A percentile compares a stretch with the other conserved stretches of the same genome.
phyloP scores from a whole-genome alignment of 2,113 vertebrate species.

The Oreotrochilus melanogaster region DNA sequence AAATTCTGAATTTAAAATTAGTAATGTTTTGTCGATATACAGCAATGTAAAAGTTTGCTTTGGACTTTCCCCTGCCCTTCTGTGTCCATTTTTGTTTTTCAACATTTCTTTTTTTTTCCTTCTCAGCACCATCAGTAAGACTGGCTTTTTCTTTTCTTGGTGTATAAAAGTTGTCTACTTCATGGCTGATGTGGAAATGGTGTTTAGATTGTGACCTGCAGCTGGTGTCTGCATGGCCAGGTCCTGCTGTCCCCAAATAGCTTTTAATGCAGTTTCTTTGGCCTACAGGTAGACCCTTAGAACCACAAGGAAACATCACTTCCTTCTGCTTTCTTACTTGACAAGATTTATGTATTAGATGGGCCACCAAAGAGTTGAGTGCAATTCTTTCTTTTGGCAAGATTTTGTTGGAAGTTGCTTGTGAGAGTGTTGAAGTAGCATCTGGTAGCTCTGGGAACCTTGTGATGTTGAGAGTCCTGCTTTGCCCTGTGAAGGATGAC shows the following conservation, averaged over 20 bases:
- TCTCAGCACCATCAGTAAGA: not conserved
- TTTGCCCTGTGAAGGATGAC: not conserved
- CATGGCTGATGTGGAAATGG: not conserved
- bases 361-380: not conserved
- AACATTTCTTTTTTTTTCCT: not conserved
- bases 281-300: not conserved
- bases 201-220: not conserved
- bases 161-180: not conserved
- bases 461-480: not conserved
- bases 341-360: not conserved
- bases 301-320: not conserved
- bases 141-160: not conserved
- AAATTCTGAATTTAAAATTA: slow-evolving; percentile 34
- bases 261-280: not conserved
- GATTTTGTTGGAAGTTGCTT: not conserved
- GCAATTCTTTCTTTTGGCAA: not conserved
- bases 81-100: not conserved
- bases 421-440: not conserved
- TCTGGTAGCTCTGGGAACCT: not conserved
- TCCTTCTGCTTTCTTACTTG: not conserved
- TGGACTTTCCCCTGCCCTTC: not conserved
- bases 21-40: not conserved
- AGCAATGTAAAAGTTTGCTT: not conserved
- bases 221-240: not conserved
- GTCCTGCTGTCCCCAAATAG: not conserved